phyloP scores from a whole-genome alignment of 2,888 invertebrate species.

The Macrophya alboannulata region DNA sequence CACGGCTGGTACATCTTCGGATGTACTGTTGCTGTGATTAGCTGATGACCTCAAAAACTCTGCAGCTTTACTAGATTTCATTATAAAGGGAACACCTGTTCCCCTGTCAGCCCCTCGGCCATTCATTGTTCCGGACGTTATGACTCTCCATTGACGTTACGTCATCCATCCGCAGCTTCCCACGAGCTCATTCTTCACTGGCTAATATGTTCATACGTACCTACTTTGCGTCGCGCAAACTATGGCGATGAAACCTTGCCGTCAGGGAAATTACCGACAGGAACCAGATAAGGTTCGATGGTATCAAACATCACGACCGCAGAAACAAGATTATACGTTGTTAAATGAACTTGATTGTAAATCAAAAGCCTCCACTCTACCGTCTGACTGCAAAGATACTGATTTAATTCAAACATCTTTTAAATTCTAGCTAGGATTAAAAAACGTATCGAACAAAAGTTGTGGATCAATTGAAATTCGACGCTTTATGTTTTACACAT shows the following conservation, averaged over 20 bases:
- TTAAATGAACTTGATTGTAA: conserved; percentile 16
- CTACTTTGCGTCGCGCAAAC: neutral
- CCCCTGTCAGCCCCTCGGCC: conserved; percentile 26
- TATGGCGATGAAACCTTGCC: conserved; percentile 31
- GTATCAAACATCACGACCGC: conserved; percentile 30
- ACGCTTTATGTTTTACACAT: neutral
- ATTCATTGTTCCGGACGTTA: conserved; percentile 46
- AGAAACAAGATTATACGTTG: conserved; percentile 7
- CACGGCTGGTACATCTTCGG: neutral
- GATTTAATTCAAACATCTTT: neutral
- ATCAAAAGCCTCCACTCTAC: neutral
- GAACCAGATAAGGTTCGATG: conserved; percentile 41
- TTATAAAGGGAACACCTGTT: conserved; percentile 40
- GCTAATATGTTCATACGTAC: neutral
- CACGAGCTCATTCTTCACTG: conserved; percentile 43
- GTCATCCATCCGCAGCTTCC: conserved; percentile 53
- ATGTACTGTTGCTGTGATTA: neutral
- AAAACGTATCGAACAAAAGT: neutral
- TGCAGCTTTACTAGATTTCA: conserved; percentile 10
- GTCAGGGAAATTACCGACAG: conserved; percentile 22
- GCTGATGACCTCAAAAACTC: conserved; percentile 5
- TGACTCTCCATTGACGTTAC: conserved; percentile 42
- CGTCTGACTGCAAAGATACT: neutral
- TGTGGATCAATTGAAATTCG: neutral
- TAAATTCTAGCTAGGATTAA: neutral